Base-by-base conservation (phyloP, 2,113 vertebrate genomes). In the Petaurus breviceps region DNA sequence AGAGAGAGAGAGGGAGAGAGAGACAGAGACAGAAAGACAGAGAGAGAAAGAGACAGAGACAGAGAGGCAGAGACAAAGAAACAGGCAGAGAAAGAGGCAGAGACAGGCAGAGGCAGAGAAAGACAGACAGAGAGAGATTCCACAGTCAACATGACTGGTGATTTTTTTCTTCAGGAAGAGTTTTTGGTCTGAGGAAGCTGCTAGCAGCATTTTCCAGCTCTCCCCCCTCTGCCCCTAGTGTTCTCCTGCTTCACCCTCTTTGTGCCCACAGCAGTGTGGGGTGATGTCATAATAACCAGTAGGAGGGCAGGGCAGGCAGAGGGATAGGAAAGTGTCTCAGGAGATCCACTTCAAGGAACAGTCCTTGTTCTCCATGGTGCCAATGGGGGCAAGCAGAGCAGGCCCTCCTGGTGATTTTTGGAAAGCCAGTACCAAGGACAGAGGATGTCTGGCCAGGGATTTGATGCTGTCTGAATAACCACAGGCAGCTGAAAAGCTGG, bases 401-500 rank as follows among this genome's bases (percentile, higher is more conserved):
- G 22, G 53, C 22, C 49, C n/a, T 92, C 77, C 96, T 90, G 96
- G 90, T 94, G 8, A 49, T 49, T 54, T 95, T 97, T 90, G 49
- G 8, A 94, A 98, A 94, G 90, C 92, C 96, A 98, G 98, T 98
- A 98, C 98, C 98, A 99, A 98, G 98, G 98, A 99, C 98, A 99
- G 98, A 98, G 99, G 97, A 98, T 95, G 90, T 96, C 97, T 37
- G 10, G 95, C 96, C 93, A 1, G 93, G 92, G 90, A 96, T 97
- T 91, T 93, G 94, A 97, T 94, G 57, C 97, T 0, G 28, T 93
- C 92, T 94, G 92, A 98, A 91, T 94, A 94, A 98, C 94, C 49
- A 68, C 57, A 96, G 93, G 91, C 90, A 61, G 90, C 8, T 47
- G 52, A 89, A 84, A 97, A 95, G 47, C 94, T 92, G 94, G 68